Conservation (phyloP, 2,113 vertebrate genomes). For the Carassius gibelio region DNA sequence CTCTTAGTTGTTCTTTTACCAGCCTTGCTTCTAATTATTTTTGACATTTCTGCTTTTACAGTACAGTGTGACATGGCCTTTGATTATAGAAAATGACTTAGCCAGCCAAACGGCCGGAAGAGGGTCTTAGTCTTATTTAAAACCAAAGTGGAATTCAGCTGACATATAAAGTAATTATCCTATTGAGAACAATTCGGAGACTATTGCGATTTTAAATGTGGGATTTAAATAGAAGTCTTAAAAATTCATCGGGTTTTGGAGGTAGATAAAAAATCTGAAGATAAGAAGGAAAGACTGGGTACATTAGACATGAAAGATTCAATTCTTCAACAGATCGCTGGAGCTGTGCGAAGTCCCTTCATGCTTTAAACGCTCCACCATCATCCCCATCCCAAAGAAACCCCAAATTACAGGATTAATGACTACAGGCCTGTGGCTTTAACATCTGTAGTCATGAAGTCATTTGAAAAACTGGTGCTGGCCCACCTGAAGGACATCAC, state of each 20-base stretch:
- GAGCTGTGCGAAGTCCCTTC: too few species aligned
- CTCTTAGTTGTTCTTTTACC: not conserved
- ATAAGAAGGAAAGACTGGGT: not conserved
- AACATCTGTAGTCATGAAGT: too few species aligned
- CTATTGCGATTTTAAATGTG: not conserved
- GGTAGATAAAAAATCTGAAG: not conserved
- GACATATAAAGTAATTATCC: not conserved
- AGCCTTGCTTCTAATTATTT: conserved; percentile 42
- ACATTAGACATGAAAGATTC: not conserved
- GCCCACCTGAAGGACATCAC: too few species aligned
- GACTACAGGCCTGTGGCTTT: too few species aligned
- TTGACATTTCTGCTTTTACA: conserved; percentile 26
- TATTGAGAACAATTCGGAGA: not conserved
- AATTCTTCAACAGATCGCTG: not conserved
- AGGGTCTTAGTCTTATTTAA: not conserved
- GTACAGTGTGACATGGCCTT: conserved; percentile 16
- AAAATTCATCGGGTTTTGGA: not conserved
- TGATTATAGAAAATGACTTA: conserved; percentile 7
- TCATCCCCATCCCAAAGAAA: too few species aligned
- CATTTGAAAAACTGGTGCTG: too few species aligned
- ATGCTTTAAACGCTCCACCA: too few species aligned
- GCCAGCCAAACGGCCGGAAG: not conserved
- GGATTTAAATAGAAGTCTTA: not conserved
- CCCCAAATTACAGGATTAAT: too few species aligned
- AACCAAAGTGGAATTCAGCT: not conserved